Evolutionary conservation across 2,797 vertebrate species (phyloP).

Genomic region (Sardinella longiceps): DNA sequence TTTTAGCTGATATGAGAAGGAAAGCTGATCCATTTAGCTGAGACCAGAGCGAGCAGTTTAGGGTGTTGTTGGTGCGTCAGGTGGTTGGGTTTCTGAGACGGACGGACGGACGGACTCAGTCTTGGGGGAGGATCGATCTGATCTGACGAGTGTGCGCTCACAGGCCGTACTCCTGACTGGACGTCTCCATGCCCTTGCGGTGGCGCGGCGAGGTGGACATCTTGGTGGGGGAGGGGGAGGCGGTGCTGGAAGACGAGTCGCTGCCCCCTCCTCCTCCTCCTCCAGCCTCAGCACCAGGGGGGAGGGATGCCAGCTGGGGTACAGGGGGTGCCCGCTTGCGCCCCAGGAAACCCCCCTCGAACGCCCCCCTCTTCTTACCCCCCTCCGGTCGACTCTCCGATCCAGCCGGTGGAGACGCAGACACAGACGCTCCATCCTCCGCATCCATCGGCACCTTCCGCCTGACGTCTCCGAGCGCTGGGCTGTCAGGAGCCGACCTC

Average conservation of each 20-base stretch:
- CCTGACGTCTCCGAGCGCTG: conserved; percentile 71
- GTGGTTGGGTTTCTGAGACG: neutral
- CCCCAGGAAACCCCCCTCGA: conserved; percentile 87
- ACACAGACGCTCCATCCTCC: conserved; percentile 68
- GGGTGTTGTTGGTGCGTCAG: neutral
- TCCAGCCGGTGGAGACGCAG: conserved; percentile 38
- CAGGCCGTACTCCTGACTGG: conserved; percentile 68
- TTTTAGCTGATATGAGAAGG: neutral
- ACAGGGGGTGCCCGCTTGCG: conserved; percentile 83
- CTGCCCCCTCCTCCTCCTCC: conserved; percentile 75
- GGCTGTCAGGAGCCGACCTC: conserved; percentile 68
- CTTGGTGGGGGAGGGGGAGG: conserved; percentile 92
- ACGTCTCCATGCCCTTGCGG: conserved; percentile 79
- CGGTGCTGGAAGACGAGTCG: conserved; percentile 74
- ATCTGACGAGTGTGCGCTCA: neutral
- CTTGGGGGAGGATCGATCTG: neutral
- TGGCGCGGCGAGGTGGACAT: conserved; percentile 87
- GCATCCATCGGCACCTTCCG: conserved; percentile 79
- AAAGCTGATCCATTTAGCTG: neutral
- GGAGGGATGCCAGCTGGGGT: conserved; percentile 80
- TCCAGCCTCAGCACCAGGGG: conserved; percentile 75
- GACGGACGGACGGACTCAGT: neutral
- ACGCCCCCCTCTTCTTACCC: conserved; percentile 82
- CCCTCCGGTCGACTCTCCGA: conserved; percentile 79
- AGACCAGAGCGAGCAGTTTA: neutral